Evolutionary conservation across 2,888 invertebrate species (phyloP), one percentile per base, ranked within the genome.

Genomic region (Agonopterix heracliana): DNA sequence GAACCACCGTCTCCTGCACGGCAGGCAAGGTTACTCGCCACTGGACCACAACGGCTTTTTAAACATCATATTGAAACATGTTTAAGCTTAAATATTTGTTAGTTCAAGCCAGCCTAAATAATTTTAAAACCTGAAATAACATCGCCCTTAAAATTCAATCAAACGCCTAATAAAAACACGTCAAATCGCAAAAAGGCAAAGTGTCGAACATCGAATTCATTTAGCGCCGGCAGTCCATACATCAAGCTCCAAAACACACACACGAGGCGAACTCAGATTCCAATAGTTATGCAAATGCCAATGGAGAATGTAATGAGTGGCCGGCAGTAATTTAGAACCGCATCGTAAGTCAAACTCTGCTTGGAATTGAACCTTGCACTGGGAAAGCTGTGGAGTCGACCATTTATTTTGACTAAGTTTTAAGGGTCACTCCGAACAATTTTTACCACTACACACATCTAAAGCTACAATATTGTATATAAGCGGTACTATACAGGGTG

Each of bases 231-330:
- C 76, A 68, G 71, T 61, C 68, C 76, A 78, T 86, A 71, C 81
- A 83, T 85, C 85, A 83, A 71, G 54, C 65, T 72, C 79, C 81
- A 83, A 26, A 86, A 84, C 84, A 87, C 85, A 86, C 85, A 85
- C 74, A 62, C 68, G 64, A 68, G 64, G 69, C 66, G 54, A 64
- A 65, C 67, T 79, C 79, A 84, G 80, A 82, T 81, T 88, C 86
- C 87, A 88, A 88, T 88, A 87, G 87, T 84, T 88, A 88, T 88
- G 87, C 87, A 87, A 88, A 88, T 88, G 81, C 74, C 81, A 71
- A 76, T 68, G 72, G 69, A 71, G 75, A 73, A 75, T 78, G 85
- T 87, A 88, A 88, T 88, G 86, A 88, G 83, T 77, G 81, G 76
- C 77, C 79, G 81, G 81, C 82, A 77, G 87, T 87, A 85, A 88